Conservation (phyloP, 2,797 vertebrate genomes). For the Selene dorsalis region DNA sequence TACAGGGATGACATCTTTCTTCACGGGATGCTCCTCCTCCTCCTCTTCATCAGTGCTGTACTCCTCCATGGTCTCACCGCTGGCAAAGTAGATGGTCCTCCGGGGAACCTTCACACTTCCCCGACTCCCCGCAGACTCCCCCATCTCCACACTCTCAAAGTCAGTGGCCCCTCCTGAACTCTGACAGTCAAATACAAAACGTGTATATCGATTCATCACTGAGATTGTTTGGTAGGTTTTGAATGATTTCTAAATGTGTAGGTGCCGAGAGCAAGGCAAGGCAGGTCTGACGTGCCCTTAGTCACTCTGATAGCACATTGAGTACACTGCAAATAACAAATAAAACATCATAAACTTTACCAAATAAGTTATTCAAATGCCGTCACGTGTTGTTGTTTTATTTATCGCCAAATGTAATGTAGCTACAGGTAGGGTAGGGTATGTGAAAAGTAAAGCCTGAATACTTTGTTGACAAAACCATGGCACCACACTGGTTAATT, state of each 20-base stretch:
- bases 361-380: not conserved
- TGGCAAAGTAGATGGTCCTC: slow-evolving; percentile 95
- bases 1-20: slow-evolving; percentile 86
- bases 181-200: slow-evolving; percentile 49
- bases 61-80: slow-evolving; percentile 99
- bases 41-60: slow-evolving; percentile 94
- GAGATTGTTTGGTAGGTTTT: not conserved
- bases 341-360: not conserved
- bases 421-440: not conserved
- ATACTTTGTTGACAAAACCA: not conserved
- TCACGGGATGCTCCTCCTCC: slow-evolving; percentile 86
- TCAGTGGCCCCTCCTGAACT: slow-evolving; percentile 77
- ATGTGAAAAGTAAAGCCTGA: not conserved
- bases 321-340: not conserved
- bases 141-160: slow-evolving; percentile 94
- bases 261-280: not conserved
- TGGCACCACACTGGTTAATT: not conserved
- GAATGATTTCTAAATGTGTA: not conserved
- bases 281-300: not conserved
- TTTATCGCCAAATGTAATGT: rapidly evolving
- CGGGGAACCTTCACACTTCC: slow-evolving; percentile 88
- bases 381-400: no score
- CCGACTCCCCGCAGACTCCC: slow-evolving; percentile 80
- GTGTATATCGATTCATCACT: not conserved
- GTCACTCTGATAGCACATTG: no score